Evolutionary conservation across 2,113 vertebrate genomes (phyloP), one percentile per base, ranked within the genome.

Genomic region (Ifrita kowaldi): DNA sequence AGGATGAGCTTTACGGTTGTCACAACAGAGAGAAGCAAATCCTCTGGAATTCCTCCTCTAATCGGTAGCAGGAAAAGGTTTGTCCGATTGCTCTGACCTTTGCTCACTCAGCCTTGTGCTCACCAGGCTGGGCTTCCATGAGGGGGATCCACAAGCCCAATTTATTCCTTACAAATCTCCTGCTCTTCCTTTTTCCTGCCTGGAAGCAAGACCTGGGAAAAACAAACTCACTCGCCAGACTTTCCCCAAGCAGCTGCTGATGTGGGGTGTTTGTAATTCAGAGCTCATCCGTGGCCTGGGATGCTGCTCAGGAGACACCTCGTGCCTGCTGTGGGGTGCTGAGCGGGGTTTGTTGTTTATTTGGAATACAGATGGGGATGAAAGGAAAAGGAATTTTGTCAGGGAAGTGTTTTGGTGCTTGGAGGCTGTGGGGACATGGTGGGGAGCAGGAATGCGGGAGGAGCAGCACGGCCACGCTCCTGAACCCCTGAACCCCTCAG

Each of bases 271-370:
- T 82, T 33, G 10, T 32, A 37, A 82, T 68, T 49, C 12, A 8
- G 23, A 6, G 3, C 1, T 7, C 5, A 19, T 47, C 35, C 5
- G 0, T 9, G 39, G 24, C 21, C 75, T 35, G 6, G 3, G 68
- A 23, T 16, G 83, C 44, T 65, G 8, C 46, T 24, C 12, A 0
- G 42, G 55, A 44, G 24, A 21, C 11, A 16, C 15, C 44, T 30
- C 1, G 0, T 4, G 2, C 41, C 53, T 16, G 0, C 17, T 32
- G 27, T 12, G 3, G 28, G 2, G n/a, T 3, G 60, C 62, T 10
- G 1, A 35, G 56, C 24, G 26, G 60, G 35, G 22, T 13, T 52
- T 4, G 4, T 1, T 13, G 11, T 42, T 81, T 39, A 2, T 16
- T 16, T 32, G 32, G 59, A 68, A 47, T 21, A 17, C n/a, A 30